Base-by-base conservation (phyloP, 2,888 invertebrate genomes). In the Therioaphis trifolii region DNA sequence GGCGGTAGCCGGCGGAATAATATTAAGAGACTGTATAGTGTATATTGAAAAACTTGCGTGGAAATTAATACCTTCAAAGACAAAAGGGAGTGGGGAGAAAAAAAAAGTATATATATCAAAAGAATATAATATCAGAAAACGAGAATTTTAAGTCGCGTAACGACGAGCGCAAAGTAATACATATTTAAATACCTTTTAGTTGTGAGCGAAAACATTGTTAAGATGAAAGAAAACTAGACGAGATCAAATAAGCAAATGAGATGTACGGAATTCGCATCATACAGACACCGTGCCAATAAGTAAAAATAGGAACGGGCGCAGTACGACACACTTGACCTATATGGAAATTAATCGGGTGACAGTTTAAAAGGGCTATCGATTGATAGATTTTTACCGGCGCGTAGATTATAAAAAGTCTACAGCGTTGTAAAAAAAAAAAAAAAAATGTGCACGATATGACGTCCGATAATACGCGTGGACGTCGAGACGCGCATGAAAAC, bases 61-160 rank as follows among this genome's bases (percentile, higher is more conserved):
- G 46, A 75, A 76, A 76, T 76, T 27, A 76, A 76, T 46, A 46
- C 7, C 29, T n/a, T 12, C 61, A 76, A 61, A 61, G 61, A n/a
- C n/a, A 27, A 76, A 61, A 46, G 27, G 35, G 35, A 7, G 35
- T n/a, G n/a, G n/a, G n/a, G n/a, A n/a, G n/a, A n/a, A n/a, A n/a
- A n/a, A n/a, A 15, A 49, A 52, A 52, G 12, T 7, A 43, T 27
- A 72, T 55, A 24, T 55, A 55, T 55, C 74, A 75, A 58, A 75
- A 75, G 40, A 75, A 46, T 61, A 61, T 43, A 46, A 43, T 27
- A n/a, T n/a, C 5, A 14, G 27, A 12, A 46, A 76, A 46, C 27
- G 24, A 43, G 24, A 46, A 61, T 76, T 61, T 46, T n/a, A 43
- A 43, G 40, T 61, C 61, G 15, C 61, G 15, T 52, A n/a, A 14